Conservation (phyloP, 2,888 invertebrate species). For the Labia minor region DNA sequence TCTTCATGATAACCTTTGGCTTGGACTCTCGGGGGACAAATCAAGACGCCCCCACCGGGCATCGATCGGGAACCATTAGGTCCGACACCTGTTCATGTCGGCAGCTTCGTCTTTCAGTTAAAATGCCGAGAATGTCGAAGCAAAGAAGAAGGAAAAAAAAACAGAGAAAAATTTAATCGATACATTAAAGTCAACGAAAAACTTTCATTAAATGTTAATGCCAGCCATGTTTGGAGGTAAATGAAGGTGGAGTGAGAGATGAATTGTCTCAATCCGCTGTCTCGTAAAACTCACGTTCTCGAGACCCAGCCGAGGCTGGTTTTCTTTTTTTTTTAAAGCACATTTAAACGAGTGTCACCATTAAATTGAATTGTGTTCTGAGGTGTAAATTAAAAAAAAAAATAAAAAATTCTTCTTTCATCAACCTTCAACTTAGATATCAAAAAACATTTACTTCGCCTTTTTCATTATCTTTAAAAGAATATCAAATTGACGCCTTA, state of each 20-base stretch:
- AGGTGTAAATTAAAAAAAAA: slow-evolving; percentile 4
- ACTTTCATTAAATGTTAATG: slow-evolving; percentile 13
- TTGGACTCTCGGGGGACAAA: background rate
- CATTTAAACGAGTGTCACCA: background rate
- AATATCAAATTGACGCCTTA: too few relatives aligned
- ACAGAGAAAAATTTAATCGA: background rate
- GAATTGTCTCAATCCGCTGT: slow-evolving; percentile 6
- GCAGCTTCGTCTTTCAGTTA: background rate
- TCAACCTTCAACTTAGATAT: too few relatives aligned
- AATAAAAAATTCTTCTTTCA: background rate
- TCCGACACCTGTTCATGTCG: slow-evolving; percentile 2
- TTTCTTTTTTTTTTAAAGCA: too few relatives aligned
- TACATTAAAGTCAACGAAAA: slow-evolving; percentile 13
- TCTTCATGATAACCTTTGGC: slow-evolving; percentile 13
- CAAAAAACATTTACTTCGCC: too few relatives aligned
- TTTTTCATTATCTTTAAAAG: too few relatives aligned
- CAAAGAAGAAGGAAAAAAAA: background rate
- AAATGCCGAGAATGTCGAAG: background rate
- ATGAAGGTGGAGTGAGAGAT: background rate
- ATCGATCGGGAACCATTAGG: background rate
- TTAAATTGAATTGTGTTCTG: slow-evolving; percentile 1
- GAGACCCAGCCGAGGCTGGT: too few relatives aligned
- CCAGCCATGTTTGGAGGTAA: slow-evolving; percentile 1
- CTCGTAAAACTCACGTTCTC: background rate
- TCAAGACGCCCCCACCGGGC: slow-evolving; percentile 7